phyloP scores from a whole-genome alignment of 1,140 invertebrate species.

The Vanessa atalanta region DNA sequence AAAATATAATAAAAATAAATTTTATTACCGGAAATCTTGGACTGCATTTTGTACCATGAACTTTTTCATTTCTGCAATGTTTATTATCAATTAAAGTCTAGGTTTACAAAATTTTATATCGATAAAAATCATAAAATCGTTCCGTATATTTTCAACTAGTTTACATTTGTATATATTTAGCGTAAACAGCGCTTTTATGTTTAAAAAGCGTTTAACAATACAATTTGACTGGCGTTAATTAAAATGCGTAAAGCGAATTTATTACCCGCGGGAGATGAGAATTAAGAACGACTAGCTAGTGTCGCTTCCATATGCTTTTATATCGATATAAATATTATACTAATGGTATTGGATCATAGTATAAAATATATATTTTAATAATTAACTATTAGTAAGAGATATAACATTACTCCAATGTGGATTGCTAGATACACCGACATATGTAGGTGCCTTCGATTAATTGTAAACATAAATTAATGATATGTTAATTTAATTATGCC shows the following conservation, averaged over 20 bases:
- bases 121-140: not conserved
- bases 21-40: too few relatives aligned
- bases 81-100: too few relatives aligned
- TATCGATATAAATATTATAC: not conserved
- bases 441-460: too few relatives aligned
- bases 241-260: conserved; percentile 48
- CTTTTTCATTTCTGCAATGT: too few relatives aligned
- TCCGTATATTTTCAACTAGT: not conserved
- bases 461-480: too few relatives aligned
- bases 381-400: too few relatives aligned
- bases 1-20: too few relatives aligned
- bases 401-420: too few relatives aligned
- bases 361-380: too few relatives aligned
- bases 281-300: conserved; percentile 34
- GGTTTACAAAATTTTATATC: not conserved
- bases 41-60: too few relatives aligned
- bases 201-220: conserved; percentile 42
- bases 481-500: too few relatives aligned
- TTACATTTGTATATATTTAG: conserved; percentile 1
- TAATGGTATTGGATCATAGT: not conserved
- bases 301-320: conserved; percentile 12
- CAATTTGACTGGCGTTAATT: conserved; percentile 45
- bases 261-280: conserved; percentile 43
- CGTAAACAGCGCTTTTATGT: not conserved
- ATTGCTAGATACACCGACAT: too few relatives aligned